Percentiles rank a stretch among this genome's conserved stretches.
phyloP scores from a whole-genome alignment of 1,140 invertebrate species.

The Nasonia longicornis region DNA sequence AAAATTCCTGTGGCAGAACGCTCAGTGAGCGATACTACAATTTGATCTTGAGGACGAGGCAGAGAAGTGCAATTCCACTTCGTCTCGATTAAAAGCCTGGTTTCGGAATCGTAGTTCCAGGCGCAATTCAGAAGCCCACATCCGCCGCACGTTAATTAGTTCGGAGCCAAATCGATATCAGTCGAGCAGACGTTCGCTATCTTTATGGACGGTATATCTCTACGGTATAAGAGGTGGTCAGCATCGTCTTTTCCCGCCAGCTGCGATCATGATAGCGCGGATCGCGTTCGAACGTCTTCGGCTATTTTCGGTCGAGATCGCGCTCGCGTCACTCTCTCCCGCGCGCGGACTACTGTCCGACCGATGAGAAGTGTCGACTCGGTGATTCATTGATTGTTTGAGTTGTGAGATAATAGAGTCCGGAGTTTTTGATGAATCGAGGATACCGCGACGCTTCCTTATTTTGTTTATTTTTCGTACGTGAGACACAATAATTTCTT shows the following conservation, averaged over 20 bases:
- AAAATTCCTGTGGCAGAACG: no score
- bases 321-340: not conserved
- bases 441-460: no score
- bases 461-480: no score
- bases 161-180: not conserved
- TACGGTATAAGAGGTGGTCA: not conserved
- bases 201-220: not conserved
- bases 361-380: not conserved
- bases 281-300: constrained; percentile 1
- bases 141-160: not conserved
- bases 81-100: not conserved
- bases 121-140: not conserved
- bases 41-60: no score
- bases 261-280: not conserved
- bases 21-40: no score
- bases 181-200: not conserved
- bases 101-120: not conserved
- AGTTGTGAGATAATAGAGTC: not conserved
- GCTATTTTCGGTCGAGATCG: not conserved
- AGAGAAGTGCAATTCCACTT: not conserved
- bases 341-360: not conserved
- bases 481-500: no score
- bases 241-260: not conserved
- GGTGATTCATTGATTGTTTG: not conserved
- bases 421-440: not conserved